Conservation (phyloP, 2,888 invertebrate species). For the Cyaniris semiargus region DNA sequence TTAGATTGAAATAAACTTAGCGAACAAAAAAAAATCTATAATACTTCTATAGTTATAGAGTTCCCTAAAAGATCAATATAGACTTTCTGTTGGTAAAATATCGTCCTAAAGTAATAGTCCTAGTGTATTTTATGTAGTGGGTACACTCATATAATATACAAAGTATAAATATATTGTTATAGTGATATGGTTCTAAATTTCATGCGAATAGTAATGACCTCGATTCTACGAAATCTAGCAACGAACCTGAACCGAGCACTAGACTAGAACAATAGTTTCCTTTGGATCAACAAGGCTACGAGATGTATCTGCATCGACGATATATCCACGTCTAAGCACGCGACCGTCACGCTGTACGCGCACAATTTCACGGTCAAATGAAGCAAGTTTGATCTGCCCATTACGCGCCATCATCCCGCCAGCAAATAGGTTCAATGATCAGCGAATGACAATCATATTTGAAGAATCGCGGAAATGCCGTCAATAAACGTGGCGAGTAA, state of each 20-base stretch:
- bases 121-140: too few relatives aligned
- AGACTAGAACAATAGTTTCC: slow-evolving; percentile 29
- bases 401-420: slow-evolving; percentile 58
- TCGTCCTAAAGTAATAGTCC: too few relatives aligned
- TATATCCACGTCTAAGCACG: slow-evolving; percentile 54
- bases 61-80: too few relatives aligned
- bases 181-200: background rate
- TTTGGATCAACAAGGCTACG: background rate
- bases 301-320: slow-evolving; percentile 27
- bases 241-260: slow-evolving; percentile 13
- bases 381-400: slow-evolving; percentile 66
- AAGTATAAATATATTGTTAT: too few relatives aligned
- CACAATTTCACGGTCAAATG: slow-evolving; percentile 74
- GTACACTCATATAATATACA: background rate
- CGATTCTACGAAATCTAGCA: background rate
- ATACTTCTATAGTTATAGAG: too few relatives aligned
- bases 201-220: background rate
- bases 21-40: too few relatives aligned
- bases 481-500: background rate
- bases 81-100: too few relatives aligned
- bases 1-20: background rate
- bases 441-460: slow-evolving; percentile 38
- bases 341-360: slow-evolving; percentile 64
- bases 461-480: background rate
- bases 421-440: slow-evolving; percentile 61